phyloP scores from a whole-genome alignment of 1,140 invertebrate species.

The Propsilocerus akamusi region DNA sequence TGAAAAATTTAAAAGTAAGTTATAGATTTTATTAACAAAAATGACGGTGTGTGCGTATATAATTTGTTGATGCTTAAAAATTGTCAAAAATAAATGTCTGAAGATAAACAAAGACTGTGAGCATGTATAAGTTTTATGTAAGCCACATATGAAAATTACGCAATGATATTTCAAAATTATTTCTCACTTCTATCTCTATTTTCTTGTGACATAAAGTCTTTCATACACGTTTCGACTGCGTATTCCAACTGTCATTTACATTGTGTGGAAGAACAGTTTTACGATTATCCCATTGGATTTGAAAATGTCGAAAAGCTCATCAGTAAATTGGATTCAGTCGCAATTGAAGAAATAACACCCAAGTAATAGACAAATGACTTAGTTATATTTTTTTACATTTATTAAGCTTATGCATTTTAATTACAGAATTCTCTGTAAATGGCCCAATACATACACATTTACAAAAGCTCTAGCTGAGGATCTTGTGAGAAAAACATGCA shows the following conservation, averaged over 20 bases:
- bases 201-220: too few relatives aligned
- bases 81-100: too few relatives aligned
- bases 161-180: too few relatives aligned
- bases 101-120: too few relatives aligned
- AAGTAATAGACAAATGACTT: slow-evolving; percentile 24
- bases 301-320: slow-evolving; percentile 33
- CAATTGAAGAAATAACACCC: slow-evolving; percentile 28
- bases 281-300: slow-evolving; percentile 41
- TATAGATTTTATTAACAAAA: background rate
- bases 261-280: slow-evolving; percentile 42
- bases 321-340: slow-evolving; percentile 30
- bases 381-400: slow-evolving; percentile 4
- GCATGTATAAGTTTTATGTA: too few relatives aligned
- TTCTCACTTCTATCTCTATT: too few relatives aligned
- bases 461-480: slow-evolving; percentile 55
- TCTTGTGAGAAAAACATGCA: slow-evolving; percentile 30
- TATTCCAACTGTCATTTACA: slow-evolving; percentile 42
- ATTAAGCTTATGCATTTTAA: slow-evolving; percentile 4
- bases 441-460: slow-evolving; percentile 57
- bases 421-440: slow-evolving; percentile 35
- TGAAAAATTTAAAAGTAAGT: slow-evolving; percentile 38
- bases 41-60: too few relatives aligned
- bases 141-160: too few relatives aligned
- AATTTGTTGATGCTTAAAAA: too few relatives aligned
- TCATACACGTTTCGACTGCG: slow-evolving; percentile 50